Evolutionary conservation across 2,888 invertebrate genomes (phyloP), one percentile per base, ranked within the genome.

Genomic region (Salticus scenicus): DNA sequence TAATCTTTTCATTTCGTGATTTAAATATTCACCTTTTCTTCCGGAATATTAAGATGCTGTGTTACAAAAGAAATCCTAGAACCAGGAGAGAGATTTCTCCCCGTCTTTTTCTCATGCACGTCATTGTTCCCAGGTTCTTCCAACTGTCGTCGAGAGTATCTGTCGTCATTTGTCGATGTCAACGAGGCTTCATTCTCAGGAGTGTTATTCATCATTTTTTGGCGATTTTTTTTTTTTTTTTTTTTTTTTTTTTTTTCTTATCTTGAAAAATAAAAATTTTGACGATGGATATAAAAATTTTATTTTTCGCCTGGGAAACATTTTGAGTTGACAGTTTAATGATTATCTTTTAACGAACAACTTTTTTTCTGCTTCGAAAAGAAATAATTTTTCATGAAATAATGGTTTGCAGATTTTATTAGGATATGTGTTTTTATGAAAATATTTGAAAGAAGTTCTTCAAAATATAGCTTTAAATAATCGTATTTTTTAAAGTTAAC

Each of bases 171-270:
- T 84, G 83, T 84, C 77, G 83, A 37, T 77, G 83, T 84, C 77
- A 77, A 77, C 77, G 83, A 77, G 67, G 73, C 51, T 84, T 77
- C 83, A 73, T 47, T 37, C 83, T 72, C 83, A 84, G 20, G 77
- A 84, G 77, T 64, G 77, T 77, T 84, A 84, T 84, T 73, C 73
- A 84, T 84, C 83, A 84, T 77, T 77, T 84, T 78, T 72, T 67
- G 17, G 33, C 66, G 41, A 67, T 67, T 72, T 72, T 72, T 66
- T 82, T 76, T 70, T 7, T 37, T 37, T 37, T 37, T 4, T 10
- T 37, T 37, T 10, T 37, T 37, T 37, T 37, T 37, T 37, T 37
- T 37, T n/a, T n/a, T n/a, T n/a, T n/a, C 47, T 17, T 47, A 47
- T 47, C n/a, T 47, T 17, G 47, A 37, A 47, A 47, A 47, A 47